A percentile compares a stretch with the other conserved stretches of the same genome.
These are phyloP conservation scores for Luperina testacea DNA, from an alignment of 2,888 invertebrate genomes.

Conservation along the genomic window DNA sequence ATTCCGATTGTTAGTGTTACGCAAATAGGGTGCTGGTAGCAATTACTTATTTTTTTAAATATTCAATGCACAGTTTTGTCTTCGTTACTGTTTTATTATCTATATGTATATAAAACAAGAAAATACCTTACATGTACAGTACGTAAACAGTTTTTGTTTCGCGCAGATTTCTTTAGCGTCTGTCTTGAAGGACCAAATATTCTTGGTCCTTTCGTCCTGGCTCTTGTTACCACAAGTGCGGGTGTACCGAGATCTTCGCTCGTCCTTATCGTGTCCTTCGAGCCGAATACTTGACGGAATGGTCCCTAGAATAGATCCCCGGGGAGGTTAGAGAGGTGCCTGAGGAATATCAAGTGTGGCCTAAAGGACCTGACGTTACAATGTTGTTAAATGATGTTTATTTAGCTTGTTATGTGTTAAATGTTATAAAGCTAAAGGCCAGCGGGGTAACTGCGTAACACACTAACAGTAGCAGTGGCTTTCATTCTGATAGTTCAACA, in stretches of 20 bases:
- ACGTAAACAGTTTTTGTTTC: slow-evolving; percentile 15
- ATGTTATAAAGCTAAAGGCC: not conserved
- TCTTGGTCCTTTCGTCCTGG: slow-evolving; percentile 12
- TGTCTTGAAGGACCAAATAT: slow-evolving; percentile 18
- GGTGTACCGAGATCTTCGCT: slow-evolving; percentile 33
- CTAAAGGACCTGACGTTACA: slow-evolving; percentile 4
- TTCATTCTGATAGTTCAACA: not conserved
- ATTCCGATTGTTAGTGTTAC: no score
- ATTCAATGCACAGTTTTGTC: not conserved
- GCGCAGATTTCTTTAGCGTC: slow-evolving; percentile 19
- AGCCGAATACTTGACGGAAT: slow-evolving; percentile 36
- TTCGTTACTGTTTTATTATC: not conserved
- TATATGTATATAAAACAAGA: not conserved
- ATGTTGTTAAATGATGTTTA: slow-evolving; percentile 32
- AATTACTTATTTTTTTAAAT: not conserved
- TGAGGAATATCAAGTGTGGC: slow-evolving; percentile 28
- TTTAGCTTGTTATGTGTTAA: slow-evolving; percentile 3
- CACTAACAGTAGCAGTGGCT: not conserved
- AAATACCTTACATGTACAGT: not conserved
- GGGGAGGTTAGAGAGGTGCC: slow-evolving; percentile 24
- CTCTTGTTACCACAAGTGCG: slow-evolving; percentile 43
- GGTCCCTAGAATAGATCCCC: slow-evolving; percentile 30
- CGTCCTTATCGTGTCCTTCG: slow-evolving; percentile 49
- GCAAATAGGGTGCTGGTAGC: not conserved
- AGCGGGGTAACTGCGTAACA: not conserved